Evolutionary conservation across 1,140 invertebrate genomes (phyloP), one percentile per base, ranked within the genome.

Genomic region (Cydia fagiglandana): DNA sequence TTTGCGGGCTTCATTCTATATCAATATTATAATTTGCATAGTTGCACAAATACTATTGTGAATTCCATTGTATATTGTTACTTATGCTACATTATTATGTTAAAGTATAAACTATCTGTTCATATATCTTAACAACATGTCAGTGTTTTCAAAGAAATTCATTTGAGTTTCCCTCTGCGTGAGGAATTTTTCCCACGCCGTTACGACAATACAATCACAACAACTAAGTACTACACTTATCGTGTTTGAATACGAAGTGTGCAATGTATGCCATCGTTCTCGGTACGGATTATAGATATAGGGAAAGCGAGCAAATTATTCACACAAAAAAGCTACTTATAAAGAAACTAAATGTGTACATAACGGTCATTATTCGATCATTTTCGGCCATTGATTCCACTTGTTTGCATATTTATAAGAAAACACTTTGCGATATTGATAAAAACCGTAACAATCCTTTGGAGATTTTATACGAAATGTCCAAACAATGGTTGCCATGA

Each of bases 221-320:
- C 66, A 70, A 70, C 66, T 45, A 70, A 70, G 66, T 70, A 70
- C 66, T 70, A 70, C 34, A 70, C 30, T 70, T 70, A 70, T 70
- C 66, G 66, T 70, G 66, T 70, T 70, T 70, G 66, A 70, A 74
- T 74, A 74, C 47, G 73, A 53, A 74, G 30, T 61, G 56, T 61
- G 56, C 56, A 24, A 61, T 61, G 56, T 74, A 53, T 53, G 53
- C 20, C 53, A 74, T 74, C 53, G 47, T 56, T 74, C 53, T 45
- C 20, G 53, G 38, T 74, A 74, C 53, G 45, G 53, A 56, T 74
- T 70, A 70, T 70, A 70, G 30, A 45, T 15, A 24, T 12, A 30
- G 66, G 15, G 30, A 30, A 68, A 68, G 64, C 61, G 15, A 30
- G 30, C 66, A 70, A 70, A 70, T 41, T n/a, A 73, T 50, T 50